Evolutionary conservation across 2,888 invertebrate genomes (phyloP).

Genomic region (Caenorhabditis plicata): DNA sequence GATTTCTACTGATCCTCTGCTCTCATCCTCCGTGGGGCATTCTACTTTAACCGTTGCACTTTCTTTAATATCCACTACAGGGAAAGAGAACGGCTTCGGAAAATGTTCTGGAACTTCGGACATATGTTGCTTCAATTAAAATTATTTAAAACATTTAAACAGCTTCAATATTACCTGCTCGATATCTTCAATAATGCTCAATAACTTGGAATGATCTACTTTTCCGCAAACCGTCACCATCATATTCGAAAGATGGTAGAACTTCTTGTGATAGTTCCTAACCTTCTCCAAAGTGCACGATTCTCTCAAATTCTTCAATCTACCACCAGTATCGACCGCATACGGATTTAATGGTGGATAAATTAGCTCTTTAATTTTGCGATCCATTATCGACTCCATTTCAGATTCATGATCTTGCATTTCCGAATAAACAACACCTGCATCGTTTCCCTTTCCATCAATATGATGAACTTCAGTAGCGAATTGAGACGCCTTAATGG

Average conservation of each 20-base stretch:
- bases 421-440: conserved; percentile 92
- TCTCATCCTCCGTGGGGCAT: conserved; percentile 59
- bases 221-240: conserved; percentile 80
- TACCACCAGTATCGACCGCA: conserved; percentile 82
- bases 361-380: conserved; percentile 39
- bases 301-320: conserved; percentile 80
- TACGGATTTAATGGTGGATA: conserved; percentile 84
- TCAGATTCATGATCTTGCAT: conserved; percentile 72
- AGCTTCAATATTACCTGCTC: conserved; percentile 71
- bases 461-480: conserved; percentile 89
- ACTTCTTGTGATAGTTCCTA: conserved; percentile 79
- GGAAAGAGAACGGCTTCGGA: conserved; percentile 49
- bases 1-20: conserved; percentile 54
- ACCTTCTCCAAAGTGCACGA: conserved; percentile 80
- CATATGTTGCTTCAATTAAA: conserved; percentile 69
- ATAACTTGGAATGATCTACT: conserved; percentile 75
- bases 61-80: conserved; percentile 24
- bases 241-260: conserved; percentile 85
- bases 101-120: conserved; percentile 43
- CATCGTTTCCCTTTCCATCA: conserved; percentile 83
- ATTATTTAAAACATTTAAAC: neutral
- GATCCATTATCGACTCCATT: conserved; percentile 60
- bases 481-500: conserved; percentile 77
- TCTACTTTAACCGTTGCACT: conserved; percentile 34
- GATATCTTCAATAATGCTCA: conserved; percentile 75